These are phyloP conservation scores for Amaurobius ferox DNA, from an alignment of 2,888 invertebrate genomes.

Conservation along the genomic window DNA sequence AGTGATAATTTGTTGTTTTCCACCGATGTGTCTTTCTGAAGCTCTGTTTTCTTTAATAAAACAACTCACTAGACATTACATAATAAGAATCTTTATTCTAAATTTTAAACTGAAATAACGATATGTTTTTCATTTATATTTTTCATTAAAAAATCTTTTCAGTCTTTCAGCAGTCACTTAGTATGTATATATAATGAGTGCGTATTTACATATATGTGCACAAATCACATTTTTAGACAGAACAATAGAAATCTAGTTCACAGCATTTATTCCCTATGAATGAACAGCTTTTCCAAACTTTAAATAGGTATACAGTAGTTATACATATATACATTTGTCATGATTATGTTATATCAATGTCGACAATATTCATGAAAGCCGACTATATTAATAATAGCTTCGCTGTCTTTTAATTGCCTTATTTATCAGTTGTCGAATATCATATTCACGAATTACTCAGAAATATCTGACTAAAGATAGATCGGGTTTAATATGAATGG, in stretches of 20 bases:
- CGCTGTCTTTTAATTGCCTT: too few species aligned
- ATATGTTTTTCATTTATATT: neutral
- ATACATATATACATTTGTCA: neutral
- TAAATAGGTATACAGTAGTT: neutral
- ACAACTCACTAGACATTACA: neutral
- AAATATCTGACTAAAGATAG: too few species aligned
- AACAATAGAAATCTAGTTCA: slow-evolving; percentile 38
- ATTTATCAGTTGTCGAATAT: neutral
- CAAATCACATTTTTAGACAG: slow-evolving; percentile 26
- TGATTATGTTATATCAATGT: too few species aligned
- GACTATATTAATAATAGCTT: too few species aligned
- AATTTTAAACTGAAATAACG: neutral
- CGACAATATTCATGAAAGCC: too few species aligned
- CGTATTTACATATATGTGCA: slow-evolving; percentile 61
- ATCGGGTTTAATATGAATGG: too few species aligned
- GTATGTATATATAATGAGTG: slow-evolving; percentile 38
- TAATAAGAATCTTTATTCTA: neutral
- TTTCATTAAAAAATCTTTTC: neutral
- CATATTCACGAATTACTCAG: neutral
- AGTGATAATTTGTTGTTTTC: too few species aligned
- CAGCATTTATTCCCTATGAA: neutral
- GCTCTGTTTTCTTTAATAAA: too few species aligned
- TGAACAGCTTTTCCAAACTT: neutral
- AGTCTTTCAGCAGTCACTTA: neutral
- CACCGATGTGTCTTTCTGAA: too few species aligned